Evolutionary conservation across 2,797 vertebrate genomes (phyloP).

Genomic region (Chelonia mydas): DNA sequence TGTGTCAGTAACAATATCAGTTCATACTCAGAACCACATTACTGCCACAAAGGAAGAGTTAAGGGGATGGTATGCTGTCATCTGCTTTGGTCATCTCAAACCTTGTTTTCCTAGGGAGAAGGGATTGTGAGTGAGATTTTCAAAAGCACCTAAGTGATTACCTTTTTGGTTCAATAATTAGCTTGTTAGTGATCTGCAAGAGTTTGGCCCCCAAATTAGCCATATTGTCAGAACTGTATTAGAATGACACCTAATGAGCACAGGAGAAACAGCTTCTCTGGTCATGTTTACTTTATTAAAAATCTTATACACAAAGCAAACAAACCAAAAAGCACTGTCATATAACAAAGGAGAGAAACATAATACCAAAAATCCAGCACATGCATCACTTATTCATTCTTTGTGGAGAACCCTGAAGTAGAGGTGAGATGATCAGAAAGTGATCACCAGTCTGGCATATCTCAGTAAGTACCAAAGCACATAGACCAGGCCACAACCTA

Average conservation of each 20-base stretch:
- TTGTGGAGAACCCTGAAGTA: neutral
- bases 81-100: neutral
- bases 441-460: neutral
- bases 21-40: neutral
- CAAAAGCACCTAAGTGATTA: neutral
- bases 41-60: neutral
- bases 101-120: neutral
- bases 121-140: neutral
- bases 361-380: neutral
- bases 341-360: neutral
- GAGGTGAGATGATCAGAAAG: neutral
- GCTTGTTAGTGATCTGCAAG: neutral
- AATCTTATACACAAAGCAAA: neutral
- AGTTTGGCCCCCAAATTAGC: neutral
- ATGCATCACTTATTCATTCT: neutral
- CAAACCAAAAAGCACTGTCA: neutral
- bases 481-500: neutral
- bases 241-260: neutral
- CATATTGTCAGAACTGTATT: neutral
- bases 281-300: neutral
- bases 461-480: neutral
- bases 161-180: neutral
- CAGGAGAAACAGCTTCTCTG: neutral
- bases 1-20: neutral
- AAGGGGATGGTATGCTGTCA: neutral